Evolutionary conservation across 2,113 vertebrate species (phyloP), one percentile per base, ranked within the genome.

Genomic region (Daubentonia madagascariensis): DNA sequence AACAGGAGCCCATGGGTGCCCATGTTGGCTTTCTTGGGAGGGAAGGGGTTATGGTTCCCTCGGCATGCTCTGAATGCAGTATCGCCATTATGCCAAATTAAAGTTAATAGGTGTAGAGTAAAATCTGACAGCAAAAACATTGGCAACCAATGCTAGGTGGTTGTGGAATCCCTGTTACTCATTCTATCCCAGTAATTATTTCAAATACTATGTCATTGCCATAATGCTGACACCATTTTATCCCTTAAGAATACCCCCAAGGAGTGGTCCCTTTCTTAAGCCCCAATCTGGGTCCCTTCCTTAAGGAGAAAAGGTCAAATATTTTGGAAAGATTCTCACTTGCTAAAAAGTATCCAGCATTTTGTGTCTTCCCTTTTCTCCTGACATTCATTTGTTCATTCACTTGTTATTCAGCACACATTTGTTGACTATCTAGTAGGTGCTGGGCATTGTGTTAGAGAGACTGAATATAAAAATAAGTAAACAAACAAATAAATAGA

Each of bases 101-200:
- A 6, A 79, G 43, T 61, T 80, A 61, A 0, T 63, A 63, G 32
- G 63, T 94, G 25, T 59, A 61, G 63, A 70, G 73, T 81, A 80
- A 90, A 96, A 90, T 61, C 50, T 83, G 78, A 40, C 2, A 57
- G 54, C 63, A 92, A 54, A 89, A 72, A 48, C 67, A 70, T 8
- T 84, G 87, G 63, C 65, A 67, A 17, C 65, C 18, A 45, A 16
- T 48, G 37, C 35, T 68, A 67, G 40, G 54, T 54, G 50, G 10
- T 73, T 96, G 68, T 86, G 35, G 89, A 91, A 37, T 68, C 30
- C n/a, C 32, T 37, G 20, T 89, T 80, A n/a, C 93, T 95, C 87
- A 23, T 45, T 80, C 37, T 78, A 91, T 45, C 5, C 14, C 45
- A 43, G 17, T 59, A 50, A 32, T 65, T 80, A 30, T 57, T 61